These are phyloP conservation scores for Osmerus eperlanus DNA, from an alignment of 2,113 vertebrate genomes.

Conservation along the genomic window DNA sequence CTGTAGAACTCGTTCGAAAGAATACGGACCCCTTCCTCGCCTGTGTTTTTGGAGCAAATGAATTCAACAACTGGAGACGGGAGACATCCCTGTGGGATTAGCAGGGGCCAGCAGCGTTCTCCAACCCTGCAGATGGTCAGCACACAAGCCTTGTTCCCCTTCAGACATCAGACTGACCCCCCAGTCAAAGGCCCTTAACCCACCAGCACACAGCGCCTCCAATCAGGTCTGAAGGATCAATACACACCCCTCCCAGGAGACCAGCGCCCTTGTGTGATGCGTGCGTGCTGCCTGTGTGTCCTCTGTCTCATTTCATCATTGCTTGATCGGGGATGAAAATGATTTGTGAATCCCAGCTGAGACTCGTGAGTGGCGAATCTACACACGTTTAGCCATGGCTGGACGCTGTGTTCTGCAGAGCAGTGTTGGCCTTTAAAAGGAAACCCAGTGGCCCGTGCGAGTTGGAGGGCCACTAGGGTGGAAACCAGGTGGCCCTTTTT, in stretches of 20 bases:
- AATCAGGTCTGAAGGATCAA: conserved; percentile 68
- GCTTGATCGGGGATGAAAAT: conserved; percentile 24
- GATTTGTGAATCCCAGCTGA: conserved; percentile 51
- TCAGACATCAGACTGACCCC: conserved; percentile 63
- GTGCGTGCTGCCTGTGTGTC: conserved; percentile 19
- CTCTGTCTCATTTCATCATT: neutral
- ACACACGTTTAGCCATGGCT: neutral
- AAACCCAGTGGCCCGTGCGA: neutral
- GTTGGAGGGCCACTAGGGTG: conserved; percentile 38
- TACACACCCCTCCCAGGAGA: conserved; percentile 54
- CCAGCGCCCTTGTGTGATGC: conserved; percentile 9
- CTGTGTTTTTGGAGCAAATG: neutral
- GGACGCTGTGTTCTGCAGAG: neutral
- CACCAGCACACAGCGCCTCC: conserved; percentile 56
- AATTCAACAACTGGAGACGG: neutral
- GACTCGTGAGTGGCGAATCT: neutral
- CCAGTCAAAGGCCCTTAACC: conserved; percentile 62
- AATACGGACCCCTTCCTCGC: no score
- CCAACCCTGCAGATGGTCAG: conserved; percentile 67
- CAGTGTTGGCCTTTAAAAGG: no score
- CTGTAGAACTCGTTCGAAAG: no score
- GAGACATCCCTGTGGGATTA: conserved; percentile 32
- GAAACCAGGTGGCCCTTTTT: conserved; percentile 54
- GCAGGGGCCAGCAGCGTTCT: conserved; percentile 41
- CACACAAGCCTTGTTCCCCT: conserved; percentile 51